A percentile compares a stretch with the other conserved stretches of the same genome.
Conservation (phyloP, 2,113 vertebrate genomes). For the Mus pahari region DNA sequence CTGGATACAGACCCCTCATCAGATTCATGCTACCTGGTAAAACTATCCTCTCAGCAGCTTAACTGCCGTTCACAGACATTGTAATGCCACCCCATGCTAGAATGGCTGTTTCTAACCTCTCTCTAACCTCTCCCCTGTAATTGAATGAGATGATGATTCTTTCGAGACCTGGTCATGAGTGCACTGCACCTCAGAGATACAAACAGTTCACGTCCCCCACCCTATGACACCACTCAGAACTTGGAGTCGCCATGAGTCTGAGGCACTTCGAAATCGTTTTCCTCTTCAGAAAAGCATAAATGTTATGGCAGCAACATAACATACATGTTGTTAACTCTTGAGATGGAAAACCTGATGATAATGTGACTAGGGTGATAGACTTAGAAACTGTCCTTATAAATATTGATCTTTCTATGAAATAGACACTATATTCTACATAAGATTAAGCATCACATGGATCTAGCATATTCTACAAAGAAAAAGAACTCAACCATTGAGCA, state of each 20-base stretch:
- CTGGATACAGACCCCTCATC: not conserved
- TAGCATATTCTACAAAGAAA: not conserved
- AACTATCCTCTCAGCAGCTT: not conserved
- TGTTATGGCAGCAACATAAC: not conserved
- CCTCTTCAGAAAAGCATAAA: not conserved
- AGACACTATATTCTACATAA: not conserved
- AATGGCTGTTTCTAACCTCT: not conserved
- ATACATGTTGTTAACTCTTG: not conserved
- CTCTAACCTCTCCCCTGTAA: conserved; percentile 37
- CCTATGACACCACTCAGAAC: not conserved
- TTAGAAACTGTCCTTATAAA: not conserved
- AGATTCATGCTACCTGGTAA: not conserved
- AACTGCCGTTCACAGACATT: not conserved
- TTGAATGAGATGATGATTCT: conserved; percentile 18
- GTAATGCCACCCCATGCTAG: not conserved
- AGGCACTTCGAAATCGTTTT: not conserved
- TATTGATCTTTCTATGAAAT: conserved; percentile 33
- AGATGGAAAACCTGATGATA: not conserved
- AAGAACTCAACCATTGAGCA: not conserved
- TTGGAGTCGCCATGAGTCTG: not conserved
- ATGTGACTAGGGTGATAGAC: not conserved
- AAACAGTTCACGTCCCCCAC: not conserved
- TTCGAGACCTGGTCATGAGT: not conserved
- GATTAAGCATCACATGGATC: not conserved
- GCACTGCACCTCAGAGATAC: not conserved